Evolutionary conservation across 2,888 invertebrate genomes (phyloP), one percentile per base, ranked within the genome.

Genomic region (Gonocerus acuteangulatus): DNA sequence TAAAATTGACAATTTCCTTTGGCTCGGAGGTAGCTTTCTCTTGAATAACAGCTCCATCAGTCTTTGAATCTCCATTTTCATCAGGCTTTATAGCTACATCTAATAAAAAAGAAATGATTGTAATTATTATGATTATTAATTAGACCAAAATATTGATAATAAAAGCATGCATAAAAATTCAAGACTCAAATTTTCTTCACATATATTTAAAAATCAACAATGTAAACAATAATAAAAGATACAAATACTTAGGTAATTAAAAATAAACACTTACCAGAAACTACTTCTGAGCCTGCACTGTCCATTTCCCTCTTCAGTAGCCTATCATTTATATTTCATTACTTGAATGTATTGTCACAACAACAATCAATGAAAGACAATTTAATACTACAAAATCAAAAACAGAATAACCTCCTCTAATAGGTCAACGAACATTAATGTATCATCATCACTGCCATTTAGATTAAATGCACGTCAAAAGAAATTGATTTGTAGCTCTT

Each of bases 1-100:
- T n/a, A 59, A 65, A 65, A 48, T 45, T 62, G 44, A 65, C 60
- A 36, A 39, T 56, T 49, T 64, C 64, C 39, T 64, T 64, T 6
- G 48, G 54, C 19, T 22, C 32, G 44, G 51, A 27, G 18, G 19
- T 1, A 7, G 32, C 45, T 15, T 47, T 47, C 57, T 57, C 42
- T 48, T 32, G 16, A 48, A 58, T 48, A 19, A 15, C 27, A 27
- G 11, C 42, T 22, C n/a, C n/a, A n/a, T 58, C 47, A 58, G 39
- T 39, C 45, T 48, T 48, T 27, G 58, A 18, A n/a, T 58, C 48
- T 39, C 48, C 58, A 48, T 58, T 58, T 21, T 58, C 58, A 48
- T 44, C 56, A 44, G 56, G 23, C 13, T 56, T 44, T 44, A 44
- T 56, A 42, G 56, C 16, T 2, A 6, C 47, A 15, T 48, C 58